Conservation (phyloP, 2,797 vertebrate genomes). For the Neosilurus hyrtlii region DNA sequence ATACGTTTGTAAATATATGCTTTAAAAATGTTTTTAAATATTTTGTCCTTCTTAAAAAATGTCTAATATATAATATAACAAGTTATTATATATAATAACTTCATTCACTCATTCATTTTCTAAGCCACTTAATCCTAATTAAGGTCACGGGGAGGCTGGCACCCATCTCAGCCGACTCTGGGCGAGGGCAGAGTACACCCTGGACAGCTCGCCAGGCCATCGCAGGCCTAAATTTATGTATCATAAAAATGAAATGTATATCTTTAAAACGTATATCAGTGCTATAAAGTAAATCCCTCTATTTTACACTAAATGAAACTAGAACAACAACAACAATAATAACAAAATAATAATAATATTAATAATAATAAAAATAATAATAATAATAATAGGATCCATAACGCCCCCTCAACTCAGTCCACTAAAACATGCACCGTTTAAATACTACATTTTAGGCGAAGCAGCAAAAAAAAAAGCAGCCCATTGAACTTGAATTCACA, state of each 20-base stretch:
- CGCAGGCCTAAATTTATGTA: neutral
- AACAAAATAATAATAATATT: neutral
- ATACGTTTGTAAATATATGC: no score
- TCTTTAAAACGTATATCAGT: neutral
- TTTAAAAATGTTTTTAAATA: no score
- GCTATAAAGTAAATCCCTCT: neutral
- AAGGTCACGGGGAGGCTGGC: no score
- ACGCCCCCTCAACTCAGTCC: neutral
- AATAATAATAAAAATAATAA: conserved; percentile 1
- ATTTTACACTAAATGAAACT: neutral
- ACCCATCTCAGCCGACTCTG: no score
- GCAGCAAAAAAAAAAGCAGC: neutral
- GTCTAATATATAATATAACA: no score
- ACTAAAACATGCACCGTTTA: neutral
- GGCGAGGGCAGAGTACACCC: no score
- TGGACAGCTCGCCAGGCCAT: no score
- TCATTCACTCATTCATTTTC: no score
- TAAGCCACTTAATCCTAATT: no score
- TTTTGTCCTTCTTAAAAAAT: no score
- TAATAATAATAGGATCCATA: neutral
- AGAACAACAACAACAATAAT: neutral
- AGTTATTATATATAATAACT: no score
- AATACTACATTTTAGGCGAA: neutral
- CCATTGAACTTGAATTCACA: neutral
- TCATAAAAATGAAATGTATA: neutral